These are phyloP conservation scores for Eubasilissa regina DNA, from an alignment of 1,140 invertebrate genomes.

Conservation along the genomic window DNA sequence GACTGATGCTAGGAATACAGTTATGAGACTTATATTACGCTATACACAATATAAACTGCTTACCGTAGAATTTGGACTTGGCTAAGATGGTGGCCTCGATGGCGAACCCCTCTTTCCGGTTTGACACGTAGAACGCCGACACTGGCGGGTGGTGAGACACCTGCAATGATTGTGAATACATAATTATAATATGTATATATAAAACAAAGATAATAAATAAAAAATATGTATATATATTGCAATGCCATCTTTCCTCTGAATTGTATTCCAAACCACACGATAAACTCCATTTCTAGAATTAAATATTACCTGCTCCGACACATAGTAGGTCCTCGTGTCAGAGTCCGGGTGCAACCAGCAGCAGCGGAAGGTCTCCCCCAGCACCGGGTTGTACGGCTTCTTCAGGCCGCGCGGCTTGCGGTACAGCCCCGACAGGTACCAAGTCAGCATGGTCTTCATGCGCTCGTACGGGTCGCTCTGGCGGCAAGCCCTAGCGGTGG, in stretches of 20 bases:
- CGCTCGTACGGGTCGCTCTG: slow-evolving; percentile 91
- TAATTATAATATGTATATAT: no score
- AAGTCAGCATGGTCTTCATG: slow-evolving; percentile 91
- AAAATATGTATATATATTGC: no score
- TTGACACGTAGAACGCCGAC: slow-evolving; percentile 95
- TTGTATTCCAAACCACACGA: no score
- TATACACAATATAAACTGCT: no score
- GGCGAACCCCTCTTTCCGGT: slow-evolving; percentile 93
- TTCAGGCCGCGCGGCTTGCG: slow-evolving; percentile 94
- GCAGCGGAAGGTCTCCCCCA: slow-evolving; percentile 94
- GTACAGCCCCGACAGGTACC: slow-evolving; percentile 93
- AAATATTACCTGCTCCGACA: slow-evolving; percentile 96
- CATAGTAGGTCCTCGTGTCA: slow-evolving; percentile 91
- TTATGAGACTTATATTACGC: no score
- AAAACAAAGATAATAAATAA: no score
- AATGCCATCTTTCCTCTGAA: no score
- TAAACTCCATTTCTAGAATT: no score
- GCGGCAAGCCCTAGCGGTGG: slow-evolving; percentile 80
- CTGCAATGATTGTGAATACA: slow-evolving; percentile 66
- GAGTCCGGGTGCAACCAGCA: slow-evolving; percentile 88
- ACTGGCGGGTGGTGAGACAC: slow-evolving; percentile 96
- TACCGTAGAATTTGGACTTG: slow-evolving; percentile 95
- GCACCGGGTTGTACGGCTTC: slow-evolving; percentile 95
- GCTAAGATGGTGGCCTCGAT: slow-evolving; percentile 93
- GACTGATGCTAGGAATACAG: no score